Conservation (phyloP, 2,888 invertebrate species). For the Ectobius pallidus region DNA sequence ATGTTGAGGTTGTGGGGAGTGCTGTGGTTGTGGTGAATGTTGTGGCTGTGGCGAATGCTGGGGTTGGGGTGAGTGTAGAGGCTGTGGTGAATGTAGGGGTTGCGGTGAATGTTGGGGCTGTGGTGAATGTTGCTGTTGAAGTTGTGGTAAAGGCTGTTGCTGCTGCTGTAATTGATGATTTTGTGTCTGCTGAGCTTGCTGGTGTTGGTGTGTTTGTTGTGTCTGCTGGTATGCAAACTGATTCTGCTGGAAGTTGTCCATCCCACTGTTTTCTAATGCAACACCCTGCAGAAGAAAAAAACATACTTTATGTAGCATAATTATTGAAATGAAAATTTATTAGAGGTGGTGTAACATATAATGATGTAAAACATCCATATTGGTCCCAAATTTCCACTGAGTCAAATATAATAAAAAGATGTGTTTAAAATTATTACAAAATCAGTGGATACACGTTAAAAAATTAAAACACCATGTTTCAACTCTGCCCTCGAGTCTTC, state of each 20-base stretch:
- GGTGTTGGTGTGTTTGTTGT: constrained; percentile 59
- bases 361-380: no score
- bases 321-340: not conserved
- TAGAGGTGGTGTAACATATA: not conserved
- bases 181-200: constrained; percentile 52
- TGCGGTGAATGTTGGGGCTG: constrained; percentile 28
- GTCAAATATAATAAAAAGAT: no score
- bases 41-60: not conserved
- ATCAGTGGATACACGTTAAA: no score
- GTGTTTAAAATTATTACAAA: no score
- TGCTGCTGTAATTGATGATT: constrained; percentile 58
- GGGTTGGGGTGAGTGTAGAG: not conserved
- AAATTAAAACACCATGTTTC: no score
- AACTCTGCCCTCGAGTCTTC: no score
- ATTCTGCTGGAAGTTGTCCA: constrained; percentile 57
- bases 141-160: constrained; percentile 51
- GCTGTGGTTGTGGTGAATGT: constrained; percentile 55
- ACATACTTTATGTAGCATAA: no score
- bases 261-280: constrained; percentile 67
- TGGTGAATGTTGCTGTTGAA: constrained; percentile 60
- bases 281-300: constrained; percentile 57
- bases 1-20: constrained; percentile 51
- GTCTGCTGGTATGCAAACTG: constrained; percentile 47
- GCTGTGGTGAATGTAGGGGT: constrained; percentile 26
- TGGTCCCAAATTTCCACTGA: no score